A percentile compares a stretch with the other conserved stretches of the same genome.
Evolutionary conservation across 2,113 vertebrate species (phyloP).

Genomic region (Aythya baeri): DNA sequence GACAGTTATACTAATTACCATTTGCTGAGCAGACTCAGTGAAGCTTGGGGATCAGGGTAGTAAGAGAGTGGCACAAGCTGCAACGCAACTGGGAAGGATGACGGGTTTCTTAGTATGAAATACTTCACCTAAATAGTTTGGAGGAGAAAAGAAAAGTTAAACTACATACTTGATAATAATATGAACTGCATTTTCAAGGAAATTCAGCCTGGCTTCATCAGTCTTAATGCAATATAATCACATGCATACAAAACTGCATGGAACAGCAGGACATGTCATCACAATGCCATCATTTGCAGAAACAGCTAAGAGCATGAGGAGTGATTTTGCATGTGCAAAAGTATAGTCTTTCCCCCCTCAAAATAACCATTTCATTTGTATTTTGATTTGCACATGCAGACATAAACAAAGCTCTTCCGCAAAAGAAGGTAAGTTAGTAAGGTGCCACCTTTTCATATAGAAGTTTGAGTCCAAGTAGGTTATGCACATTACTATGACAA

Average conservation of each 20-base stretch:
- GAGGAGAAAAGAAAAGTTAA: slow-evolving; percentile 49
- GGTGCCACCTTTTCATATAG: neutral
- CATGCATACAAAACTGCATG: neutral
- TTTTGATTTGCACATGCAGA: neutral
- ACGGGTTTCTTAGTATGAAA: slow-evolving; percentile 91
- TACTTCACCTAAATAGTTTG: slow-evolving; percentile 83
- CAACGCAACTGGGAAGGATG: slow-evolving; percentile 86
- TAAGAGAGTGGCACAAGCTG: slow-evolving; percentile 89
- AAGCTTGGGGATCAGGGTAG: slow-evolving; percentile 88
- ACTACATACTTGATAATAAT: neutral
- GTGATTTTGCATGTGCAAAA: neutral
- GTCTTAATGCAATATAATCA: neutral
- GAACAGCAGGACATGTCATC: neutral
- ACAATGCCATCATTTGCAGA: neutral
- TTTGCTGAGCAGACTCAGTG: slow-evolving; percentile 87
- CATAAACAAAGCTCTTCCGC: neutral
- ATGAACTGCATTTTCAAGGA: slow-evolving; percentile 14
- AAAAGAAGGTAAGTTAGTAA: neutral
- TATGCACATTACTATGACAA: neutral
- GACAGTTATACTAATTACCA: slow-evolving; percentile 79
- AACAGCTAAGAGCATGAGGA: neutral
- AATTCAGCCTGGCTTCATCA: neutral
- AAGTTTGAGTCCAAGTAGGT: neutral
- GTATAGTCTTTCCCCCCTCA: rapidly evolving
- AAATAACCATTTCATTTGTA: neutral